Base-by-base conservation (phyloP, 2,113 vertebrate species). In the Brienomyrus longianalis region DNA sequence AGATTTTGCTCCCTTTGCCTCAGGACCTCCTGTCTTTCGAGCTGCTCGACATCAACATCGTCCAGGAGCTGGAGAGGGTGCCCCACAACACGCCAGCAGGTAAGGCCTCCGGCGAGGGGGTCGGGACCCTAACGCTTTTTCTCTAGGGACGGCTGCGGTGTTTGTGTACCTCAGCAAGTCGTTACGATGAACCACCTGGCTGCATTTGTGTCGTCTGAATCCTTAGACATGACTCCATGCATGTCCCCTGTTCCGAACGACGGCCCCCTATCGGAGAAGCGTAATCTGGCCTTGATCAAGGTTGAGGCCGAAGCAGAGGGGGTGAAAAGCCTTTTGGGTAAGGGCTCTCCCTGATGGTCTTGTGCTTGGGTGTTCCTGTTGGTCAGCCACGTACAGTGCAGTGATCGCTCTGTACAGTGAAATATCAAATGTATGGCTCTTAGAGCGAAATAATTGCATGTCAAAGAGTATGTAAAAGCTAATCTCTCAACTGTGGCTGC, bases 21-120 rank as follows among this genome's bases (percentile, higher is more conserved):
- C 93, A 99, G 98, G 98, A 99, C 93, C 96, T 99, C 66, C 95
- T 99, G 74, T 99, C 98, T 19, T 99, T 99, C 93, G 98, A 99
- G 94, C 92, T 99, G 89, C 91, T 99, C 95, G 98, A 99, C 92
- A 99, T 99, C 88, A 98, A 99, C 93, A 99, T 99, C 92, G 98
- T 98, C 54, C 98, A 98, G 91, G 98, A 99, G 90, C 89, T 99
- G 94, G 98, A 99, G 94, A 96, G 97, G 90, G 98, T 98, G 51
- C 98, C 98, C n/a, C 97, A 97, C 90, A 99, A 98, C 91, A 98
- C 97, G 87, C 98, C 98, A 77, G 97, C 96, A 83, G 98, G 98
- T 99, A 95, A 97, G 97, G 9, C 51, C 45, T 88, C 13, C 39
- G 31, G 74, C 4, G 1, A 2, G 2, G 5, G 35, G 70, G 13